Percentiles rank a stretch among this genome's conserved stretches.
Conservation (phyloP, 2,888 invertebrate species). For the Spialia ferax region DNA sequence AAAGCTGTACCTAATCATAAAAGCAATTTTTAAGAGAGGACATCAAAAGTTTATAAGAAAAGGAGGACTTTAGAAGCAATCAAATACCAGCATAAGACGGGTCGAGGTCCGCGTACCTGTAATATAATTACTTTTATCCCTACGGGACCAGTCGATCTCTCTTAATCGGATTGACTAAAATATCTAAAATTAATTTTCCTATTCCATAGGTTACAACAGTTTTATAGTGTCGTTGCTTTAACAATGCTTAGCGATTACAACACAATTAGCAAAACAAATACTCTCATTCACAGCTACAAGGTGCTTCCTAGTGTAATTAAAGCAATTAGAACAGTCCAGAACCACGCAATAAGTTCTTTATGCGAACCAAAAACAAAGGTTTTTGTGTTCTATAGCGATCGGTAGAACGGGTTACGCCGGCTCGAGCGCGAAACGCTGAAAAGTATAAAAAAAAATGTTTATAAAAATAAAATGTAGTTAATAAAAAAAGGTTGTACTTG, state of each 20-base stretch:
- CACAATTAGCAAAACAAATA: slow-evolving; percentile 47
- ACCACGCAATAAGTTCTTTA: slow-evolving; percentile 49
- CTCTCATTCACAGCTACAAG: slow-evolving; percentile 47
- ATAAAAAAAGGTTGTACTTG: slow-evolving; percentile 56
- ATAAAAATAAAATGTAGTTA: slow-evolving; percentile 46
- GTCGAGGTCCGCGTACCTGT: slow-evolving; percentile 48
- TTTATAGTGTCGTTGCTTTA: not conserved
- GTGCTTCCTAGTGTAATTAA: slow-evolving; percentile 56
- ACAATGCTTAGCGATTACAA: not conserved
- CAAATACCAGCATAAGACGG: not conserved
- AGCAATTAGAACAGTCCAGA: slow-evolving; percentile 53
- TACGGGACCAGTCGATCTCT: slow-evolving; percentile 47
- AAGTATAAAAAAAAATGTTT: slow-evolving; percentile 38
- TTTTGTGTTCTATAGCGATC: slow-evolving; percentile 42
- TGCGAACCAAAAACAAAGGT: slow-evolving; percentile 45
- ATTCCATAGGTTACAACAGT: not conserved
- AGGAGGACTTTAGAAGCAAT: slow-evolving; percentile 19
- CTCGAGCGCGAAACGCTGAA: slow-evolving; percentile 47
- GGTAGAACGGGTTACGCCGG: slow-evolving; percentile 50
- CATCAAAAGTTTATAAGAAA: slow-evolving; percentile 12
- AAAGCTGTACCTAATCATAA: not conserved
- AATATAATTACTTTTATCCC: slow-evolving; percentile 66
- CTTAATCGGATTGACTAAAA: slow-evolving; percentile 45
- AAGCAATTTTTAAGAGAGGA: not conserved
- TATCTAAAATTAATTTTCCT: slow-evolving; percentile 1